Evolutionary conservation across 2,888 invertebrate genomes (phyloP).

Genomic region (Andrena trimmerana): DNA sequence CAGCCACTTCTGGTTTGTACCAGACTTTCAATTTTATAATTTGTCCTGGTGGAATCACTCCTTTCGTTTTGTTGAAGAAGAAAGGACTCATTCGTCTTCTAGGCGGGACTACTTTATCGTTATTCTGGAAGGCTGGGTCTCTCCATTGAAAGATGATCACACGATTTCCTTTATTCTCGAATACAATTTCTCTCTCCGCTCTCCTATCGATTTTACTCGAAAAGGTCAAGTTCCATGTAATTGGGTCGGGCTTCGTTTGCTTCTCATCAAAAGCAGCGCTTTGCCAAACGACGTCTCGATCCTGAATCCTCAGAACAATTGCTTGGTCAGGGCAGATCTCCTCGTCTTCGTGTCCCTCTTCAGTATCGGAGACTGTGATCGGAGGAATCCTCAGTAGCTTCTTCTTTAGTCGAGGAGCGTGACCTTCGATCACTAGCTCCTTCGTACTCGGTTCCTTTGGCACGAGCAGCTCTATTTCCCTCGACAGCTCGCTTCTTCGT

Average conservation of each 20-base stretch:
- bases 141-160: slow-evolving; percentile 86
- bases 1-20: slow-evolving; percentile 85
- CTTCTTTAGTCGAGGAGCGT: not conserved
- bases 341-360: not conserved
- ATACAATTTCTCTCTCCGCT: slow-evolving; percentile 74
- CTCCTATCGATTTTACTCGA: slow-evolving; percentile 2
- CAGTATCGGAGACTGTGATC: slow-evolving; percentile 62
- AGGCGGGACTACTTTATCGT: slow-evolving; percentile 57
- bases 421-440: slow-evolving; percentile 78
- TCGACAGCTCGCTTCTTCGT: slow-evolving; percentile 64
- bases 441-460: slow-evolving; percentile 77
- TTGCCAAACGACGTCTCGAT: slow-evolving; percentile 68
- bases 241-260: not conserved
- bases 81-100: slow-evolving; percentile 83
- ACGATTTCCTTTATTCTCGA: slow-evolving; percentile 87
- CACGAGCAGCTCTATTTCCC: slow-evolving; percentile 72
- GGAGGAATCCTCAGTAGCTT: slow-evolving; percentile 30
- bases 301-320: slow-evolving; percentile 71
- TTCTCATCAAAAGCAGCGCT: not conserved
- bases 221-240: slow-evolving; percentile 72
- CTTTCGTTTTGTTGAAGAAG: slow-evolving; percentile 87
- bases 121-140: not conserved
- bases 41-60: slow-evolving; percentile 86
- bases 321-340: slow-evolving; percentile 37
- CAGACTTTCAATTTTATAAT: slow-evolving; percentile 85